These are phyloP conservation scores for Synanthedon andrenaeformis DNA, from an alignment of 2,888 invertebrate genomes.

Conservation along the genomic window DNA sequence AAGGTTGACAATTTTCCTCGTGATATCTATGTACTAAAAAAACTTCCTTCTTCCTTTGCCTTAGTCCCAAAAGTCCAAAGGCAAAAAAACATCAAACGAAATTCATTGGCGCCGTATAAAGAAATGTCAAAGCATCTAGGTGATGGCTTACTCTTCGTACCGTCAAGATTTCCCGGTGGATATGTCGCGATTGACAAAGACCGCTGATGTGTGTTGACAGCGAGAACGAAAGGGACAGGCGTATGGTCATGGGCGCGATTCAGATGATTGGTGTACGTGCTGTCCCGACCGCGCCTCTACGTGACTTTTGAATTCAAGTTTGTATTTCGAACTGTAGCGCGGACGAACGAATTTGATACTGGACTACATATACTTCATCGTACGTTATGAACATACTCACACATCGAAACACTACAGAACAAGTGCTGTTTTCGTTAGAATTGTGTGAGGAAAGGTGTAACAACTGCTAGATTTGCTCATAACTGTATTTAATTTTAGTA, in stretches of 20 bases:
- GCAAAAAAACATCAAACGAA: slow-evolving; percentile 39
- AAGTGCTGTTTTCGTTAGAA: no score
- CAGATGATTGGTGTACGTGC: slow-evolving; percentile 67
- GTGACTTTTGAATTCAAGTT: slow-evolving; percentile 48
- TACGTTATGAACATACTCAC: not conserved
- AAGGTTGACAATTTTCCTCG: no score
- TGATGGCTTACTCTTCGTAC: slow-evolving; percentile 27
- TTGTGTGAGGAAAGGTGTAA: no score
- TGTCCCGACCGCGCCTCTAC: slow-evolving; percentile 54
- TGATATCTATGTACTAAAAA: no score
- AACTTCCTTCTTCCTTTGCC: not conserved
- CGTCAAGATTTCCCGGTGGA: slow-evolving; percentile 66
- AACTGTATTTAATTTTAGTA: no score
- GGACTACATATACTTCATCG: slow-evolving; percentile 5
- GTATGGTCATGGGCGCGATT: slow-evolving; percentile 58
- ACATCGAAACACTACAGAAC: no score
- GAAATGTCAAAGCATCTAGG: slow-evolving; percentile 65
- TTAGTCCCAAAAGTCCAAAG: not conserved
- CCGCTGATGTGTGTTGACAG: slow-evolving; percentile 8
- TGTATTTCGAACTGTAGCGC: not conserved
- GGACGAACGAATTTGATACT: slow-evolving; percentile 34
- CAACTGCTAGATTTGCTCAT: no score
- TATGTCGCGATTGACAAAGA: slow-evolving; percentile 26
- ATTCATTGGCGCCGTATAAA: slow-evolving; percentile 55
- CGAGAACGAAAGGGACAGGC: slow-evolving; percentile 26